These are phyloP conservation scores for Cyrtorhinus lividipennis DNA, from an alignment of 1,140 invertebrate species.

Conservation along the genomic window DNA sequence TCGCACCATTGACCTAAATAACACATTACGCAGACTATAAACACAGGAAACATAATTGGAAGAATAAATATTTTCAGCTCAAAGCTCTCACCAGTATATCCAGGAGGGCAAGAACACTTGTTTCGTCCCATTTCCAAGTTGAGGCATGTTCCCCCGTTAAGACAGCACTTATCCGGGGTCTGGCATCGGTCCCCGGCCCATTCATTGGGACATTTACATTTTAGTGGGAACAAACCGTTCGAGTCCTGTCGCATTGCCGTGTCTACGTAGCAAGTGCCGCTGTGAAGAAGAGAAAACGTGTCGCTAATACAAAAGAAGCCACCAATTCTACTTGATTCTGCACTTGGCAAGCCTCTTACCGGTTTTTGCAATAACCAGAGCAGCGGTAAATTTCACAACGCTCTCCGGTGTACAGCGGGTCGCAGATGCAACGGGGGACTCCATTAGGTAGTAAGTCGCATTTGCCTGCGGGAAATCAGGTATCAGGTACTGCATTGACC, in stretches of 20 bases:
- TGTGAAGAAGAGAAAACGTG: constrained; percentile 7
- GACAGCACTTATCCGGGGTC: constrained; percentile 35
- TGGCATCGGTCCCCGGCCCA: constrained; percentile 54
- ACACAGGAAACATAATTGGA: too few relatives aligned
- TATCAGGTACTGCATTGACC: not conserved
- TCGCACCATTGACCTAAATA: constrained; percentile 28
- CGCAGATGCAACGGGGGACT: constrained; percentile 39
- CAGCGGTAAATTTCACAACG: constrained; percentile 48
- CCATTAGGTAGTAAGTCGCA: not conserved
- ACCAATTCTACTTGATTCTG: not conserved
- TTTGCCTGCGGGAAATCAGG: not conserved
- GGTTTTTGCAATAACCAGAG: constrained; percentile 45
- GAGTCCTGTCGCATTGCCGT: not conserved
- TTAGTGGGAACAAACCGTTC: not conserved
- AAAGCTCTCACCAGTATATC: constrained; percentile 35
- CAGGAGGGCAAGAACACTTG: constrained; percentile 33
- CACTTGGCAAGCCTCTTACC: constrained; percentile 29
- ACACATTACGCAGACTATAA: too few relatives aligned
- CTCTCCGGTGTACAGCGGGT: constrained; percentile 40
- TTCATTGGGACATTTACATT: constrained; percentile 44
- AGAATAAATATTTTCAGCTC: too few relatives aligned
- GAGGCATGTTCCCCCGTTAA: constrained; percentile 43
- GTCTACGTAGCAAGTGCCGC: not conserved
- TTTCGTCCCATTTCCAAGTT: constrained; percentile 13
- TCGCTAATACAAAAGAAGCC: not conserved